These are phyloP conservation scores for Chelon labrosus DNA, from an alignment of 2,797 vertebrate species.

Conservation along the genomic window DNA sequence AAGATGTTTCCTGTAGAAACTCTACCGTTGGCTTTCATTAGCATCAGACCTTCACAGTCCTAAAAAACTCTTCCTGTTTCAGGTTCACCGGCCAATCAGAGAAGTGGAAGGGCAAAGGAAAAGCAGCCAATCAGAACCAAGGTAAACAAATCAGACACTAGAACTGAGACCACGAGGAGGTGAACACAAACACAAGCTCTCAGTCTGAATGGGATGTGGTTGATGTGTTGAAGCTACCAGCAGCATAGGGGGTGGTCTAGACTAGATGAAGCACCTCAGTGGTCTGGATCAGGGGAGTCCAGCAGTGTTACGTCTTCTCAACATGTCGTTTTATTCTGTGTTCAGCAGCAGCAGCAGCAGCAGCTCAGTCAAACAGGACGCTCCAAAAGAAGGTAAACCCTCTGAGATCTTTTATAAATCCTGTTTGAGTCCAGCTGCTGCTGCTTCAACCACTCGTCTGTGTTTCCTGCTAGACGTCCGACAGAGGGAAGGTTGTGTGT, in stretches of 20 bases:
- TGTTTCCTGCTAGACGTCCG: conserved; percentile 17
- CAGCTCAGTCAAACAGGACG: not conserved
- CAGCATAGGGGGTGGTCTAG: no score
- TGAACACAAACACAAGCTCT: no score
- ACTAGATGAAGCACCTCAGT: no score
- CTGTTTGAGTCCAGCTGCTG: fast-evolving
- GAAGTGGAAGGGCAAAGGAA: conserved; percentile 25
- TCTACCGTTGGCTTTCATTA: no score
- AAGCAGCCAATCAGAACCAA: conserved; percentile 16
- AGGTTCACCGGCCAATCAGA: conserved; percentile 56
- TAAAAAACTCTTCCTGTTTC: not conserved
- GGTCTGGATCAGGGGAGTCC: no score
- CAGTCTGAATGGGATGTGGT: no score
- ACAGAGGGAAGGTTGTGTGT: conserved; percentile 76
- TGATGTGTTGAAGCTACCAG: no score
- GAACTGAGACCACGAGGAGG: no score
- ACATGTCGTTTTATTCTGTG: not conserved
- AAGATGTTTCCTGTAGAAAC: no score
- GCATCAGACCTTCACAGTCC: no score
- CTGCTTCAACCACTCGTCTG: not conserved
- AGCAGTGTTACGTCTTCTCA: no score
- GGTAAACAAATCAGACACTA: conserved; percentile 34
- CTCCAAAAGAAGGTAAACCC: conserved; percentile 53
- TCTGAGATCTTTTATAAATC: fast-evolving
- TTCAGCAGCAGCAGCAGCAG: conserved; percentile 63